A percentile compares a stretch with the other conserved stretches of the same genome.
These are phyloP conservation scores for Lepetodrilus schrolli DNA, from an alignment of 2,888 invertebrate species.

Conservation along the genomic window DNA sequence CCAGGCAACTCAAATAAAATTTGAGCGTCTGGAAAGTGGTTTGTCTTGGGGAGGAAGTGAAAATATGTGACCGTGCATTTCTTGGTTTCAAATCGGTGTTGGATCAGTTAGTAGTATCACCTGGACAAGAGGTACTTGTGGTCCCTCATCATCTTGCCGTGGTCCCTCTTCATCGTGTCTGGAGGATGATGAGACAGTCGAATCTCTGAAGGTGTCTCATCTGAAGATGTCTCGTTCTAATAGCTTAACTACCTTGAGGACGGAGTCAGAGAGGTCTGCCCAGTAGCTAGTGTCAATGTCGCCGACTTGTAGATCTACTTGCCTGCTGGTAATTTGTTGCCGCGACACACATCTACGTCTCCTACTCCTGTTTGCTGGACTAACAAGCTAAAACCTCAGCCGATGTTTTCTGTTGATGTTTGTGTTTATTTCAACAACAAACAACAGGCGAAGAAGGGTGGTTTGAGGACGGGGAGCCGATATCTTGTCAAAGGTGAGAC, in stretches of 20 bases:
- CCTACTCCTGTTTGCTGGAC: neutral
- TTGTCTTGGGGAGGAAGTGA: neutral
- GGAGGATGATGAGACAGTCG: neutral
- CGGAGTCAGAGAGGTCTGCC: no score
- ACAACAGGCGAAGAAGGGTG: slow-evolving; percentile 16
- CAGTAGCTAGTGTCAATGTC: no score
- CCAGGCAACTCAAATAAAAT: slow-evolving; percentile 21
- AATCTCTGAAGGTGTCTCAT: neutral
- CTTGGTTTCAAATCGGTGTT: neutral
- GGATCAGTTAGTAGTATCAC: no score
- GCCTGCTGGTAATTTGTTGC: no score
- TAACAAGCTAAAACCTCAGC: neutral
- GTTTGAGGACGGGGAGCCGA: slow-evolving; percentile 4
- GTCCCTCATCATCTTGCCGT: neutral
- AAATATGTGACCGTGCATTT: neutral
- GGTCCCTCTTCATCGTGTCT: neutral
- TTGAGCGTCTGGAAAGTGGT: slow-evolving; percentile 12
- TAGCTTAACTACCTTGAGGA: neutral
- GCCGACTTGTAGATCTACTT: no score
- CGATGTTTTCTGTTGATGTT: slow-evolving; percentile 24
- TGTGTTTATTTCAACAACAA: slow-evolving; percentile 17
- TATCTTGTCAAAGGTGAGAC: slow-evolving; percentile 4
- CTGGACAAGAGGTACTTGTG: no score
- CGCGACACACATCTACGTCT: no score
- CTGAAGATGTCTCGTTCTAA: neutral